Conservation (phyloP, 2,888 invertebrate species). For the Dicycla oo region DNA sequence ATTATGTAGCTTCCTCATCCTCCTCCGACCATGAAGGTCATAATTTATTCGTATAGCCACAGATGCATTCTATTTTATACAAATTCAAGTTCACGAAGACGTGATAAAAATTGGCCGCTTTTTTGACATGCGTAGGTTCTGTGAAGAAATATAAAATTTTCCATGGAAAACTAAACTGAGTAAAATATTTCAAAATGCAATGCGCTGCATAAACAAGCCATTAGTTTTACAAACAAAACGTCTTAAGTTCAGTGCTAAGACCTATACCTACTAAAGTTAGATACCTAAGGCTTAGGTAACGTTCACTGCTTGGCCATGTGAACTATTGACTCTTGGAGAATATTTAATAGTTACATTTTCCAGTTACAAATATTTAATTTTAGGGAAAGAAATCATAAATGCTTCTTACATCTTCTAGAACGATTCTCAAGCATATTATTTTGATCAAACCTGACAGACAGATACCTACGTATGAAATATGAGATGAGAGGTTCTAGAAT, state of each 20-base stretch:
- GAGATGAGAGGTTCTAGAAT: not conserved
- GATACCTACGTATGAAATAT: not conserved
- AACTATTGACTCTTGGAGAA: constrained; percentile 31
- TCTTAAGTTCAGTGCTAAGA: constrained; percentile 25
- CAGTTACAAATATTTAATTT: not conserved
- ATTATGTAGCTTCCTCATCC: constrained; percentile 63
- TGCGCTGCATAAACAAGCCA: constrained; percentile 1
- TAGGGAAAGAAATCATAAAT: not conserved
- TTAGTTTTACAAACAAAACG: constrained; percentile 14
- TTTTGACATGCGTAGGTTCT: constrained; percentile 6
- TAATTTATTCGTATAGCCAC: constrained; percentile 15
- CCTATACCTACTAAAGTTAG: constrained; percentile 26
- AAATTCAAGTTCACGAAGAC: constrained; percentile 38
- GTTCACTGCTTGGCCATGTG: not conserved
- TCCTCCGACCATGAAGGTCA: constrained; percentile 66
- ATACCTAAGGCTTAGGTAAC: constrained; percentile 38
- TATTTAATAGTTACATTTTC: not conserved
- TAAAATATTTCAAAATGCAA: constrained; percentile 39
- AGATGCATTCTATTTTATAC: constrained; percentile 42
- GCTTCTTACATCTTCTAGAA: not conserved
- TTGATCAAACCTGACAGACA: not conserved
- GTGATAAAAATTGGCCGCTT: constrained; percentile 6
- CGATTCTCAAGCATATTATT: no score
- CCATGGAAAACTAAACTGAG: constrained; percentile 17
- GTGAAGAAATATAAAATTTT: constrained; percentile 30